These are phyloP conservation scores for Scaptomyza reducta DNA, from an alignment of 2,888 invertebrate species.

Conservation along the genomic window DNA sequence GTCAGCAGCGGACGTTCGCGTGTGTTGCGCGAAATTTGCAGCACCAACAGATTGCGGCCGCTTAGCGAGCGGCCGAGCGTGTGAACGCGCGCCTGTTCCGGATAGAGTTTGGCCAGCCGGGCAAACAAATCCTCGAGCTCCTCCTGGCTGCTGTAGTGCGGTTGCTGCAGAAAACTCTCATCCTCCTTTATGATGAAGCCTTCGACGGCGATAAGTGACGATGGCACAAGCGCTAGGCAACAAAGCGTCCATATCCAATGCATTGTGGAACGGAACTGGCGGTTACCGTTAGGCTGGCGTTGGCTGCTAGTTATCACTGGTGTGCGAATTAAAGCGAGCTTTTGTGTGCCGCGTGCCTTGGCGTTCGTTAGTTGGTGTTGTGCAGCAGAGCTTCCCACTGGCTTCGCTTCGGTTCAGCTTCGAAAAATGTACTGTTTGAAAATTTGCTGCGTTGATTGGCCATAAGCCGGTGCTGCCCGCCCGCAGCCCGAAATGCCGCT, in stretches of 20 bases:
- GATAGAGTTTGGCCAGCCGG: slow-evolving; percentile 87
- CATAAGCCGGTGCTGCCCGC: slow-evolving; percentile 63
- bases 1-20: slow-evolving; percentile 86
- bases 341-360: slow-evolving; percentile 20
- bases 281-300: slow-evolving; percentile 35
- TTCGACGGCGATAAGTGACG: slow-evolving; percentile 31
- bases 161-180: slow-evolving; percentile 86
- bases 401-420: slow-evolving; percentile 58
- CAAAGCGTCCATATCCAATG: slow-evolving; percentile 28
- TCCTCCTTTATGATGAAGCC: slow-evolving; percentile 81
- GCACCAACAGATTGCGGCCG: slow-evolving; percentile 89
- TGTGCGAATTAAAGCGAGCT: slow-evolving; percentile 59
- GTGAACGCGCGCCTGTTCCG: slow-evolving; percentile 89
- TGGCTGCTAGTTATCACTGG: slow-evolving; percentile 66
- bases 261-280: slow-evolving; percentile 29
- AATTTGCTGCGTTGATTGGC: slow-evolving; percentile 76
- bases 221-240: slow-evolving; percentile 16
- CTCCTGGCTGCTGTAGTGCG: slow-evolving; percentile 89
- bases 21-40: slow-evolving; percentile 91
- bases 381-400: slow-evolving; percentile 18
- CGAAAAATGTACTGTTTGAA: slow-evolving; percentile 76
- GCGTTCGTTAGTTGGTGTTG: slow-evolving; percentile 23
- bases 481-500: slow-evolving; percentile 37
- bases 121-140: slow-evolving; percentile 88
- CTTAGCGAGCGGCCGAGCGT: slow-evolving; percentile 93